These are phyloP conservation scores for Patiria miniata DNA, from an alignment of 35 echinoderm and acorn worm genomes.

Conservation along the genomic window DNA sequence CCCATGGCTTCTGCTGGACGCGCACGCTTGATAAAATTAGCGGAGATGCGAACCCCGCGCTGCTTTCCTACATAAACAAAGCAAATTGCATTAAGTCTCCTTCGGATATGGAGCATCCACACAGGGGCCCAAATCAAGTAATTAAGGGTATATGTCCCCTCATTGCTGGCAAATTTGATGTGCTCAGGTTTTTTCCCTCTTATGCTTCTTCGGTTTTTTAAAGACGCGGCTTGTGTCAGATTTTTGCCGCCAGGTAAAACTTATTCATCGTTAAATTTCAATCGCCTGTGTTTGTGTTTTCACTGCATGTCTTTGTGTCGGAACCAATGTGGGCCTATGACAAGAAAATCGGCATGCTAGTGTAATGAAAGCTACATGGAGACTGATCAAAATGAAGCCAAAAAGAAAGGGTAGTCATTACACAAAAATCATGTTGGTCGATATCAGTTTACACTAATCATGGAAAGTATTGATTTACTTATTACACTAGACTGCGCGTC, in stretches of 20 bases:
- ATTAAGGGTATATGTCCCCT: slow-evolving; percentile 21
- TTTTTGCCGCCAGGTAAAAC: slow-evolving; percentile 5
- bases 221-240: background rate
- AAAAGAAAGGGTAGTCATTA: no score
- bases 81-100: slow-evolving; percentile 16
- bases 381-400: no score
- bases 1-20: slow-evolving; percentile 19
- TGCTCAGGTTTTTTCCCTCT: background rate
- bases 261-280: slow-evolving; percentile 20
- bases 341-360: no score
- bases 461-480: no score
- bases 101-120: background rate
- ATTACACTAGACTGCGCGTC: no score
- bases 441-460: no score
- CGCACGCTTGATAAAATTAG: slow-evolving; percentile 25
- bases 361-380: no score
- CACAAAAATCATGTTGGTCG: no score
- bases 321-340: no score
- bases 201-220: background rate
- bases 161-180: slow-evolving; percentile 22
- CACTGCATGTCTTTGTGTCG: background rate
- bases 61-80: slow-evolving; percentile 31
- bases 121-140: slow-evolving; percentile 27
- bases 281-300: background rate
- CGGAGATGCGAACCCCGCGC: background rate